Base-by-base conservation (phyloP, 1,140 invertebrate species). In the Drosophila azteca region DNA sequence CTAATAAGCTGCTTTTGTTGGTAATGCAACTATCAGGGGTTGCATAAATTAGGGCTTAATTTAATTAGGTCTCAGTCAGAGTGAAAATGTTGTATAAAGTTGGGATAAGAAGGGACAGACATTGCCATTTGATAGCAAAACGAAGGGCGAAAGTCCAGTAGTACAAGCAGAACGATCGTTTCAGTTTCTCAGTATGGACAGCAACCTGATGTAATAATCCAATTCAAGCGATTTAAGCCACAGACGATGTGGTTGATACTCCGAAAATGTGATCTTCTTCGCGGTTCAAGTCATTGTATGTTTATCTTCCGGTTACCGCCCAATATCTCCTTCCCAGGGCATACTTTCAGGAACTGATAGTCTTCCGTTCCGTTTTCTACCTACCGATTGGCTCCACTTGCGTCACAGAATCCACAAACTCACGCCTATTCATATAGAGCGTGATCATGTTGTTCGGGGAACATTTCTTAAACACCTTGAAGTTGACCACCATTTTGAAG, bases 401-500 rank as follows among this genome's bases (percentile, higher is more conserved):
- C 0, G 96, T 95, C 22, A 99, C 94, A 85, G 99, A 97, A 92
- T 99, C 98, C 57, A 99, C 96, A 92, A 98, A 99, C 91, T 99
- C 98, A 79, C 98, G 93, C 92, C 99, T 98, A 4, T 97, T 97
- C 81, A 99, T 94, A 91, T 99, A 99, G 59, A 99, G 93, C 13
- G 97, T 97, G 53, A 99, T 94, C 94, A 98, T 98, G 58, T 96
- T 96, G 93, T 99, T 99, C 6, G 97, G 97, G 4, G 97, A 97
- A 81, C 95, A 96, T 93, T 99, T 99, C 93, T 99, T 99, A 92
- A 96, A 99, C 79, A 99, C 97, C 93, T 97, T 97, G 92, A 97
- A 96, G 90, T 96, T 96, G 71, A 95, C 94, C 83, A 97, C 96
- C 96, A 97, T 97, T 62, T 84, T 90, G 84, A 73, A 46, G 51